Conservation (phyloP, 2,888 invertebrate genomes). For the Phymatocera aterrima region DNA sequence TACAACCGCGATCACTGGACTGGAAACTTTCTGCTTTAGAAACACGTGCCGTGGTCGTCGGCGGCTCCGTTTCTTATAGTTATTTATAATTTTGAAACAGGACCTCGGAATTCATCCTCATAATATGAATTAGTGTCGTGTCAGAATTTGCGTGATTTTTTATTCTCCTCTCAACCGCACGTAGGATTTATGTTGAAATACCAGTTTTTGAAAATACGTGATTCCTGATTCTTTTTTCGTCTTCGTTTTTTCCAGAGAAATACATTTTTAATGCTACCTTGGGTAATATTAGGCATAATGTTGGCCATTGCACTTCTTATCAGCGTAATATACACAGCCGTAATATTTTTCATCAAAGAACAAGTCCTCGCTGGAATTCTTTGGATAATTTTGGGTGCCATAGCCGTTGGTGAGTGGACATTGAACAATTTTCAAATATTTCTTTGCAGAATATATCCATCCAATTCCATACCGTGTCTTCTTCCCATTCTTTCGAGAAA, state of each 20-base stretch:
- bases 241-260: conserved; percentile 80
- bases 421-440: conserved; percentile 11
- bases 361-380: conserved; percentile 77
- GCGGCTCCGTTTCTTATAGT: not conserved
- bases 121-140: too few relatives aligned
- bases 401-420: conserved; percentile 78
- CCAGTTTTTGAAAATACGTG: too few relatives aligned
- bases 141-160: not conserved
- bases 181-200: too few relatives aligned
- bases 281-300: conserved; percentile 89
- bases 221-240: not conserved
- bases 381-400: conserved; percentile 80
- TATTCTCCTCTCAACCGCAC: not conserved
- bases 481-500: too few relatives aligned
- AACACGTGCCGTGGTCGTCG: not conserved
- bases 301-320: conserved; percentile 86
- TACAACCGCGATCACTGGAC: not conserved
- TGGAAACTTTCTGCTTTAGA: not conserved
- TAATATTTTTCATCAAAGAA: conserved; percentile 83
- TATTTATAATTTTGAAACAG: not conserved
- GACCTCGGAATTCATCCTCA: not conserved
- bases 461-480: too few relatives aligned
- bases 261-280: conserved; percentile 89
- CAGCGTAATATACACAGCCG: conserved; percentile 87
- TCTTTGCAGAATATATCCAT: not conserved